Percentiles rank a stretch among this genome's conserved stretches.
These are phyloP conservation scores for Gavialis gangeticus DNA, from an alignment of 2,113 vertebrate species.

Conservation along the genomic window DNA sequence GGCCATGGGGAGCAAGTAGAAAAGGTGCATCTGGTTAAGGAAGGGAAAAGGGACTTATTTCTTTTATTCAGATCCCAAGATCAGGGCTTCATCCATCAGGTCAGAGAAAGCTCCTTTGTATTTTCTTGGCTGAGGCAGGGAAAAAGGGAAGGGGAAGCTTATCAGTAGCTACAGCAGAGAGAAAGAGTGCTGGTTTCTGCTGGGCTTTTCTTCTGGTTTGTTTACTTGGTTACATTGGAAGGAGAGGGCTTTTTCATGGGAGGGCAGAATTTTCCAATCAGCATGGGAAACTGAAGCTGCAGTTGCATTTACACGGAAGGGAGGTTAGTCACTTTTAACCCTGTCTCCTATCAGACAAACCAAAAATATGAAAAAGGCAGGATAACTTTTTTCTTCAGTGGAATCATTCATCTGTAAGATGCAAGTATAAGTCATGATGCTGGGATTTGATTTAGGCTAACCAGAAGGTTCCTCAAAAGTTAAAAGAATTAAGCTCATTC, in stretches of 20 bases:
- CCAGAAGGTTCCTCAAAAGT: background rate
- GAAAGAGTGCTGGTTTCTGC: background rate
- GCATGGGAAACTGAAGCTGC: background rate
- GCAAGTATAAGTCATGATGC: background rate
- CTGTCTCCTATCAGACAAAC: background rate
- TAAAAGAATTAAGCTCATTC: background rate
- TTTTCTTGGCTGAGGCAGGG: background rate
- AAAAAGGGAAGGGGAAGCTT: background rate
- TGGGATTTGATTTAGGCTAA: background rate
- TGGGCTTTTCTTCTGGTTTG: background rate
- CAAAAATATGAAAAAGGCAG: background rate
- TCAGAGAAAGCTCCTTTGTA: background rate
- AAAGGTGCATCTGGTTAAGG: background rate
- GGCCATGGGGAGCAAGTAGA: background rate
- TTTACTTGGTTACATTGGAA: background rate
- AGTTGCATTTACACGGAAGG: background rate
- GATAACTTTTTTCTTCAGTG: background rate
- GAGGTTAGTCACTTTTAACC: background rate
- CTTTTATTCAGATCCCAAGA: background rate
- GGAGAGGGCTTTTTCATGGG: background rate
- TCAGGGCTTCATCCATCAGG: background rate
- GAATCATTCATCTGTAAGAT: background rate
- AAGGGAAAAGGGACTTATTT: background rate
- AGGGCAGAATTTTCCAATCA: background rate
- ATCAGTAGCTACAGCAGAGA: background rate